phyloP scores from a whole-genome alignment of 2,888 invertebrate genomes.

The Eupithecia subfuscata region DNA sequence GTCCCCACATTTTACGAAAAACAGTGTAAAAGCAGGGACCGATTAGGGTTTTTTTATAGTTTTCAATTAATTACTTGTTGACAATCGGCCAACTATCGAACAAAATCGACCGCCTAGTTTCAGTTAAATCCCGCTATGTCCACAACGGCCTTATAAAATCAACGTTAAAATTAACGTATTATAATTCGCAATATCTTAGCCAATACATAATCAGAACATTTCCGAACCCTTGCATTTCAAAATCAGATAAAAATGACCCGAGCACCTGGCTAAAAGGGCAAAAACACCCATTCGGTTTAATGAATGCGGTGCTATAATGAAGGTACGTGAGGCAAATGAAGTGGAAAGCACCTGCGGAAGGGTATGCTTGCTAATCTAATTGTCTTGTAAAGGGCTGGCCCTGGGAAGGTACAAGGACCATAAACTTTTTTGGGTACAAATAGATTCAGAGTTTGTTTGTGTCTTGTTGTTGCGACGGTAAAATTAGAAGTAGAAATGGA shows the following conservation, averaged over 20 bases:
- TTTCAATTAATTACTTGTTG: neutral
- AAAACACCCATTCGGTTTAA: slow-evolving; percentile 12
- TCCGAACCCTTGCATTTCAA: slow-evolving; percentile 13
- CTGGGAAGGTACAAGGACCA: neutral
- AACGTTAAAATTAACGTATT: neutral
- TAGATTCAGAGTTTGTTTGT: neutral
- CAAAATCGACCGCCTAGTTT: neutral
- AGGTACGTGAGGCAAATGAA: slow-evolving; percentile 14
- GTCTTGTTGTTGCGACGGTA: neutral
- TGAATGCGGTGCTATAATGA: slow-evolving; percentile 20
- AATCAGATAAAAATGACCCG: slow-evolving; percentile 20
- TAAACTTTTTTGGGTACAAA: neutral
- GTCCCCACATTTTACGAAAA: neutral
- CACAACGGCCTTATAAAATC: neutral
- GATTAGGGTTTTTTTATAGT: neutral
- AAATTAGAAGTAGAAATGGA: neutral
- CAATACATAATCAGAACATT: slow-evolving; percentile 2
- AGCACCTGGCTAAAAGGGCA: slow-evolving; percentile 1
- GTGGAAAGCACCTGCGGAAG: slow-evolving; percentile 8
- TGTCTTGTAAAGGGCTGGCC: slow-evolving; percentile 12
- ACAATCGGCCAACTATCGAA: neutral
- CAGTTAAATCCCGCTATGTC: neutral
- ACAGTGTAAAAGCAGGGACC: neutral
- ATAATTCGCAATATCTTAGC: neutral
- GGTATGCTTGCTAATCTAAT: slow-evolving; percentile 30